A percentile compares a stretch with the other conserved stretches of the same genome.
These are phyloP conservation scores for Heterodera carotae DNA, from an alignment of 1,140 invertebrate genomes.

Conservation along the genomic window DNA sequence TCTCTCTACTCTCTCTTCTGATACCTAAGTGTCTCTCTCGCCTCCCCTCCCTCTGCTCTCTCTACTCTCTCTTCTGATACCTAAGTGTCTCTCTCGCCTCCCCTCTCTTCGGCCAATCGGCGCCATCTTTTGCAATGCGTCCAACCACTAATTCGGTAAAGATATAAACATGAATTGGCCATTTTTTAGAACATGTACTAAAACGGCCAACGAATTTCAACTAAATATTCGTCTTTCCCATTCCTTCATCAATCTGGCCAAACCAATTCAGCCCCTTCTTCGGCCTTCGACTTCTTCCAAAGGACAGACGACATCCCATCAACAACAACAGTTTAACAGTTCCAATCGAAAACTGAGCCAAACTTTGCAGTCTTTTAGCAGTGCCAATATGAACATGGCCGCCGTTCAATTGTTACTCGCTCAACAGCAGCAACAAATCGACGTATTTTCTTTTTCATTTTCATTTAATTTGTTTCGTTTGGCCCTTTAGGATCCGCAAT, in stretches of 20 bases:
- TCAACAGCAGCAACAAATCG: not conserved
- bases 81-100: no score
- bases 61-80: no score
- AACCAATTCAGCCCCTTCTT: not conserved
- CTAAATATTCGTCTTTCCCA: not conserved
- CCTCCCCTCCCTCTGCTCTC: no score
- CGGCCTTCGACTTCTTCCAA: not conserved
- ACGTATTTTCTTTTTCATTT: not conserved
- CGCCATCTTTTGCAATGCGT: no score
- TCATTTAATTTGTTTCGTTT: not conserved
- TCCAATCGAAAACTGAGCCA: not conserved
- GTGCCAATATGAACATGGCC: constrained; percentile 16
- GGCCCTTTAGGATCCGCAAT: constrained; percentile 4
- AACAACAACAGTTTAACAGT: not conserved
- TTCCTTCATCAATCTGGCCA: not conserved
- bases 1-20: no score
- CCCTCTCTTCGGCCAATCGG: no score
- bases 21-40: no score
- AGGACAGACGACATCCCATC: not conserved
- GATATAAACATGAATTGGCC: no score
- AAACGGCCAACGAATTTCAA: not conserved
- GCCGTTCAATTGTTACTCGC: constrained; percentile 8
- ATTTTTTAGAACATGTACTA: not conserved
- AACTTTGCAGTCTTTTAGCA: not conserved
- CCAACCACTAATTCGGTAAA: no score